Evolutionary conservation across 2,888 invertebrate species (phyloP).

Genomic region (Cybosia mesomella): DNA sequence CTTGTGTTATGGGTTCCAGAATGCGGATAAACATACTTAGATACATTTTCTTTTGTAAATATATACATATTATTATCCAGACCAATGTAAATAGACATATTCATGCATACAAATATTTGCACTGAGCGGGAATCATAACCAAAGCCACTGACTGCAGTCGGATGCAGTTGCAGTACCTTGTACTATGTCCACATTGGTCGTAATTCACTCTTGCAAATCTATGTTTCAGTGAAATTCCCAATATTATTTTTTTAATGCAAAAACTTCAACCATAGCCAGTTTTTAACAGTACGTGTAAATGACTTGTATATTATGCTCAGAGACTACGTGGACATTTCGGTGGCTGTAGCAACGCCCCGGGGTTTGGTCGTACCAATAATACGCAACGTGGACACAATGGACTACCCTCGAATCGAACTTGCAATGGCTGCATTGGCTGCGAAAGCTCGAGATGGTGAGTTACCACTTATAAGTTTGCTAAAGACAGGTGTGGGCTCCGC

Average conservation of each 20-base stretch:
- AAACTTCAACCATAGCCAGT: not conserved
- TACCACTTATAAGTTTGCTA: not conserved
- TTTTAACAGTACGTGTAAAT: not conserved
- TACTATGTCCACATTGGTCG: no score
- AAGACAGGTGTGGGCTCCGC: no score
- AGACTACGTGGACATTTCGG: conserved; percentile 99
- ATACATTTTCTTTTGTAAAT: no score
- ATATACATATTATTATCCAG: no score
- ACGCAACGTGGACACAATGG: conserved; percentile 97
- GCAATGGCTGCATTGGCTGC: conserved; percentile 94
- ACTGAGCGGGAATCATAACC: no score
- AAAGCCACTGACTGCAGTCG: no score
- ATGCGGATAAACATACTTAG: no score
- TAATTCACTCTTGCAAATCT: no score
- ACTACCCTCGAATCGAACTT: conserved; percentile 97
- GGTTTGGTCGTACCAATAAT: conserved; percentile 99
- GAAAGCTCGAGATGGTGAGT: conserved; percentile 93
- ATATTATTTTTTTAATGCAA: not conserved
- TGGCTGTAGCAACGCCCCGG: conserved; percentile 99
- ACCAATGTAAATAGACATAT: no score
- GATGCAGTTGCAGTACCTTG: no score
- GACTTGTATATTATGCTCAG: conserved; percentile 68
- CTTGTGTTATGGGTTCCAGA: no score
- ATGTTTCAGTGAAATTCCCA: not conserved
- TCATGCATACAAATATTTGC: no score